Evolutionary conservation across 2,797 vertebrate genomes (phyloP).

Genomic region (Cottoperca gobio): DNA sequence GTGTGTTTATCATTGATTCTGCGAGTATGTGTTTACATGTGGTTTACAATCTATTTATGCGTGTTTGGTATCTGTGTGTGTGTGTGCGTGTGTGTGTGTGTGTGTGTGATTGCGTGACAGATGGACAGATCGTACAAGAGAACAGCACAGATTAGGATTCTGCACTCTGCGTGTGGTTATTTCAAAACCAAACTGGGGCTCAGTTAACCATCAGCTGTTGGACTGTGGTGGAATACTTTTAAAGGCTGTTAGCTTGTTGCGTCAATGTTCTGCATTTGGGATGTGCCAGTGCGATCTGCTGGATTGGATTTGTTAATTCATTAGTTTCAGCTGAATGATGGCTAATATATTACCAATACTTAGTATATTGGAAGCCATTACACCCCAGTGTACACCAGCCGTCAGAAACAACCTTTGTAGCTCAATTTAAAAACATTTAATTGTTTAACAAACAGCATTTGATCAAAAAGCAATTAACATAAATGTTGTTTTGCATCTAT

Average conservation of each 20-base stretch:
- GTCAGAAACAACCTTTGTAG: neutral
- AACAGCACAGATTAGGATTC: slow-evolving; percentile 71
- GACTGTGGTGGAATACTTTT: slow-evolving; percentile 6
- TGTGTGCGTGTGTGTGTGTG: slow-evolving; percentile 16
- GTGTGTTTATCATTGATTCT: neutral
- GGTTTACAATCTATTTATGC: neutral
- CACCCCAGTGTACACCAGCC: neutral
- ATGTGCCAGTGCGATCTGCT: slow-evolving; percentile 26
- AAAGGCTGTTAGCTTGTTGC: slow-evolving; percentile 37
- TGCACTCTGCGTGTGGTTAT: slow-evolving; percentile 25
- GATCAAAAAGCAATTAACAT: too few species aligned
- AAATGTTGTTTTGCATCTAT: too few species aligned
- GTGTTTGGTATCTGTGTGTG: neutral
- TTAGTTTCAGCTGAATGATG: slow-evolving; percentile 9
- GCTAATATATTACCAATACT: neutral
- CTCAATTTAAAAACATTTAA: too few species aligned
- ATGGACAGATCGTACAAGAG: slow-evolving; percentile 64
- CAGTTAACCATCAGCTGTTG: slow-evolving; percentile 33
- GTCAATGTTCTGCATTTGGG: slow-evolving; percentile 19
- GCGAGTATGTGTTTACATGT: neutral
- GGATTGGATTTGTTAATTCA: slow-evolving; percentile 38
- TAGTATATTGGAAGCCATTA: slow-evolving; percentile 5
- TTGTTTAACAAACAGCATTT: too few species aligned
- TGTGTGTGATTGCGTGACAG: slow-evolving; percentile 56
- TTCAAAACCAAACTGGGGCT: slow-evolving; percentile 51